Conservation (phyloP, 2,888 invertebrate species). For the Carcina quercana region DNA sequence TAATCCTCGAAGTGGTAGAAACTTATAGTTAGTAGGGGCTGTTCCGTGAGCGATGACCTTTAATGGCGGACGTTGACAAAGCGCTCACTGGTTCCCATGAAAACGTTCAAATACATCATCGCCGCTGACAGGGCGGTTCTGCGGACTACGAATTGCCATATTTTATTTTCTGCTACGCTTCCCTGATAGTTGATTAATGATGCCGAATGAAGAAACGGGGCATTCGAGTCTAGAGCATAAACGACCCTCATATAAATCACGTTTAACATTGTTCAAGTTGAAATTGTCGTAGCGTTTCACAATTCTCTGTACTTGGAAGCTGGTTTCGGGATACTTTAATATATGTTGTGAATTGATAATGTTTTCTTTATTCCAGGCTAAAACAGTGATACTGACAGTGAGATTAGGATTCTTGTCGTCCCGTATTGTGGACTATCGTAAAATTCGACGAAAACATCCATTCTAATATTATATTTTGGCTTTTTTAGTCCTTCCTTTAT, state of each 20-base stretch:
- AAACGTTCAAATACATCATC: slow-evolving; percentile 73
- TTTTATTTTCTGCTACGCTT: slow-evolving; percentile 64
- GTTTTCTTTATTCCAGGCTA: too few species aligned
- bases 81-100: slow-evolving; percentile 60
- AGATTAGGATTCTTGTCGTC: too few species aligned
- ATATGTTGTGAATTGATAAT: too few species aligned
- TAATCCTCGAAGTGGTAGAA: too few species aligned
- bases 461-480: too few species aligned
- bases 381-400: too few species aligned
- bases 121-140: slow-evolving; percentile 58
- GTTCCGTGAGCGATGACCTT: slow-evolving; percentile 61
- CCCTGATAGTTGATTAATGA: slow-evolving; percentile 65
- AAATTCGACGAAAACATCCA: too few species aligned
- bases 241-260: slow-evolving; percentile 16
- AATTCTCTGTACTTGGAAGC: neutral
- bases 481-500: too few species aligned
- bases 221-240: slow-evolving; percentile 20
- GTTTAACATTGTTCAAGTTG: slow-evolving; percentile 13
- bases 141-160: slow-evolving; percentile 63
- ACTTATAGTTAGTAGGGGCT: slow-evolving; percentile 16
- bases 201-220: slow-evolving; percentile 30
- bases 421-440: too few species aligned
- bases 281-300: slow-evolving; percentile 3
- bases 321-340: neutral
- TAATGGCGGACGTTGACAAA: slow-evolving; percentile 69